phyloP scores from a whole-genome alignment of 2,888 invertebrate species.

The Ophion slaviceki region DNA sequence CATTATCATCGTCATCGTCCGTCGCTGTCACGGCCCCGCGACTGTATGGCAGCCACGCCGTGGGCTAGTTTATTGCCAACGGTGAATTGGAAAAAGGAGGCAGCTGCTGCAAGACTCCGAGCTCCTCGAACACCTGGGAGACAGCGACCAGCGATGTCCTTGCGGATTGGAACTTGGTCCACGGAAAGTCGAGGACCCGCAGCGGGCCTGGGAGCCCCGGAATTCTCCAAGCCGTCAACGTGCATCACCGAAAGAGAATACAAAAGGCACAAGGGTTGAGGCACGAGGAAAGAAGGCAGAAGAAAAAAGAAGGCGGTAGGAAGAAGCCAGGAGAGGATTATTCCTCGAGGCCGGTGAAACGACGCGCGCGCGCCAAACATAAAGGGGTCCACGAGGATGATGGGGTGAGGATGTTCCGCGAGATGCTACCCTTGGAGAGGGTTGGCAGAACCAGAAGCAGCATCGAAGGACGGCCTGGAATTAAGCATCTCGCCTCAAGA shows the following conservation, averaged over 20 bases:
- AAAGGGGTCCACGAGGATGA: constrained; percentile 66
- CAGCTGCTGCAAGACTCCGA: too few species aligned
- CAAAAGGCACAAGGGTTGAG: constrained; percentile 1
- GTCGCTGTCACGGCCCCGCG: background rate
- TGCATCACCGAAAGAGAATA: constrained; percentile 34
- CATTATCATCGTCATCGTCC: background rate
- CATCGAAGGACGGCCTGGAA: constrained; percentile 63
- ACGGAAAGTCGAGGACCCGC: too few species aligned
- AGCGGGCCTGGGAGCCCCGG: background rate
- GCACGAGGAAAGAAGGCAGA: constrained; percentile 57
- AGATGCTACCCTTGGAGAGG: constrained; percentile 73
- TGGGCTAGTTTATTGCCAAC: too few species aligned
- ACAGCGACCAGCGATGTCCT: too few species aligned
- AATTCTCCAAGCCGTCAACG: background rate
- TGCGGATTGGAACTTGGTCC: too few species aligned
- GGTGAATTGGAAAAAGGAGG: too few species aligned
- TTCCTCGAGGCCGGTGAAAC: constrained; percentile 74
- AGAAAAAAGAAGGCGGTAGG: constrained; percentile 56
- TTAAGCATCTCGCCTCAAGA: constrained; percentile 83
- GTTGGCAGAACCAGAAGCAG: constrained; percentile 43
- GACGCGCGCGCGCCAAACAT: constrained; percentile 65
- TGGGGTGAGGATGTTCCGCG: constrained; percentile 64
- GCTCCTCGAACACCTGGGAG: too few species aligned
- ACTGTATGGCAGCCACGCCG: too few species aligned
- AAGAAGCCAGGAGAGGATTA: constrained; percentile 75